These are phyloP conservation scores for Perca fluviatilis DNA, from an alignment of 2,113 vertebrate genomes.

Conservation along the genomic window DNA sequence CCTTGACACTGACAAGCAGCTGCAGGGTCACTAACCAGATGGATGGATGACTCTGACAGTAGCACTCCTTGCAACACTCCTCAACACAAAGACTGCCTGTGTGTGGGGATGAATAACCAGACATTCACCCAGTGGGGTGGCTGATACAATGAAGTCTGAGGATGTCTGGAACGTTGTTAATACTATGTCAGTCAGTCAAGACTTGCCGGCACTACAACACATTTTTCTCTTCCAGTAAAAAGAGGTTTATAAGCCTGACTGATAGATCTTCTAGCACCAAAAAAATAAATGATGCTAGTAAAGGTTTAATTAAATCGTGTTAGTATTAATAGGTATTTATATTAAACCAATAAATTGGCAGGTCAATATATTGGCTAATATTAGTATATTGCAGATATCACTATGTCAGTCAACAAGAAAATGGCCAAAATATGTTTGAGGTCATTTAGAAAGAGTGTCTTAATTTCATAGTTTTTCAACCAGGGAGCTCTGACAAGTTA, in stretches of 20 bases:
- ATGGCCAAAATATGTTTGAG: background rate
- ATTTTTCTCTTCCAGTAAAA: background rate
- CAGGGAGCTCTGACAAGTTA: background rate
- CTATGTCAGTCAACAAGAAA: background rate
- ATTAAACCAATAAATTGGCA: background rate
- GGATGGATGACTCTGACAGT: constrained; percentile 40
- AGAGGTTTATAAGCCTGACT: background rate
- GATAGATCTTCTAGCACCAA: background rate
- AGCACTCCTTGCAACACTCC: constrained; percentile 21
- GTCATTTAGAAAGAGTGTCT: background rate
- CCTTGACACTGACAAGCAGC: constrained; percentile 54
- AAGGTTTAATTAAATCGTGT: background rate
- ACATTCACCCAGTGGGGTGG: constrained; percentile 33
- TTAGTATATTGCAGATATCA: background rate
- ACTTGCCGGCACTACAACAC: background rate
- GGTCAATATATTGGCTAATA: background rate
- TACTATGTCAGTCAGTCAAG: constrained; percentile 8
- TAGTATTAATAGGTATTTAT: background rate
- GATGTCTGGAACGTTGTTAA: constrained; percentile 27
- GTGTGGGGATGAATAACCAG: constrained; percentile 48
- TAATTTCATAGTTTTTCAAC: background rate
- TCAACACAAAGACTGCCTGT: constrained; percentile 65
- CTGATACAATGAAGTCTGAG: constrained; percentile 41
- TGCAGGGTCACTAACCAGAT: constrained; percentile 55
- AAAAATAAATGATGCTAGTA: background rate